These are phyloP conservation scores for Parasteatoda tepidariorum DNA, from an alignment of 1,140 invertebrate genomes.

Conservation along the genomic window DNA sequence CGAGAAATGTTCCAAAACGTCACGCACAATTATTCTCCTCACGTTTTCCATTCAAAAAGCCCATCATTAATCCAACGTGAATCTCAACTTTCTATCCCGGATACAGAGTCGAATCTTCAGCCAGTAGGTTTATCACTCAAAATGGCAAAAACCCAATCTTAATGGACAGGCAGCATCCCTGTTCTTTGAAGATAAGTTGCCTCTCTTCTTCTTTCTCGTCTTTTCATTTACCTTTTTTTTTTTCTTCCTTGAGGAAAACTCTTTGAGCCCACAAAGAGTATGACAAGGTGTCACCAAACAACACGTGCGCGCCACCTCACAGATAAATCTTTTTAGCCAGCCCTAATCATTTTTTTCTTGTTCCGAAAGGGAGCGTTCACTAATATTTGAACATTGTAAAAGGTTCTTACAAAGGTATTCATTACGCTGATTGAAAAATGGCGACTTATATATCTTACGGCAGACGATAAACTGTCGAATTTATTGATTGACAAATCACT, in stretches of 20 bases:
- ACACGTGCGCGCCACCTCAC: constrained; percentile 38
- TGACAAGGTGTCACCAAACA: constrained; percentile 56
- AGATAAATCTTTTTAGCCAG: constrained; percentile 54
- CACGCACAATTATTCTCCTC: constrained; percentile 51
- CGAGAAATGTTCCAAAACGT: too few species aligned
- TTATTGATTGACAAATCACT: not conserved
- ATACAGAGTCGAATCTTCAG: constrained; percentile 41
- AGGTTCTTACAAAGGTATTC: too few species aligned
- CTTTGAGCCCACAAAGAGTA: constrained; percentile 40
- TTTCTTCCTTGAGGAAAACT: constrained; percentile 1
- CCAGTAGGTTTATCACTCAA: constrained; percentile 55
- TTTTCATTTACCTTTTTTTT: constrained; percentile 18
- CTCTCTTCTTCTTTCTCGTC: not conserved
- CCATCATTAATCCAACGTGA: constrained; percentile 55
- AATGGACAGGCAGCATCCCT: constrained; percentile 51
- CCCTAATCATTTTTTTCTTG: constrained; percentile 24
- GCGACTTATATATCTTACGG: too few species aligned
- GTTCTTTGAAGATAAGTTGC: constrained; percentile 53
- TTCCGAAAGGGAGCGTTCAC: not conserved
- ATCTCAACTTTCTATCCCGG: constrained; percentile 14
- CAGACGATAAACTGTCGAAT: not conserved
- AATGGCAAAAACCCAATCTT: constrained; percentile 46
- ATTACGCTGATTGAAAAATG: too few species aligned
- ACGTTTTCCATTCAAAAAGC: constrained; percentile 52
- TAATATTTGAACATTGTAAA: not conserved